These are phyloP conservation scores for Todiramphus chloris DNA, from an alignment of 2,113 vertebrate genomes.

Conservation along the genomic window DNA sequence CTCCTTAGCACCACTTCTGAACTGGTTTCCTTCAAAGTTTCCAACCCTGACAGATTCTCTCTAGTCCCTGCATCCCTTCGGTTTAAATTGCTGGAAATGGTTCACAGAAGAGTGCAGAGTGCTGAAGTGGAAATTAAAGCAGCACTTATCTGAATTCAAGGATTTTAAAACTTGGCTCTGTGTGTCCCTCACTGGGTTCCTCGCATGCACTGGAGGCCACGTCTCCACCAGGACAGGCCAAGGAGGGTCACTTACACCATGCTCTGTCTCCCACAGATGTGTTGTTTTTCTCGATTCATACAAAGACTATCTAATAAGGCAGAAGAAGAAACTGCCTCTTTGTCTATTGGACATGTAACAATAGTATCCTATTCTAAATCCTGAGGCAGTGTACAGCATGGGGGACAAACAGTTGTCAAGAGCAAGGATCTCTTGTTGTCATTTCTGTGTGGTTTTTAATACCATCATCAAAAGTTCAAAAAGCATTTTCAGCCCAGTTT, in stretches of 20 bases:
- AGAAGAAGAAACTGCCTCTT: conserved; percentile 14
- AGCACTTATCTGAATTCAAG: not conserved
- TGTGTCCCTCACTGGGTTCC: not conserved
- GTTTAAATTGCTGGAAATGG: not conserved
- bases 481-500: not conserved
- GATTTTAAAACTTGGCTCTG: not conserved
- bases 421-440: not conserved
- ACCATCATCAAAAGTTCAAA: not conserved
- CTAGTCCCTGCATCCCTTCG: not conserved
- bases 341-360: conserved; percentile 32
- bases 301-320: not conserved
- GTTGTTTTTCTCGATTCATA: not conserved
- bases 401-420: not conserved
- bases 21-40: not conserved
- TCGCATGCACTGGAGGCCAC: not conserved
- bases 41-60: not conserved
- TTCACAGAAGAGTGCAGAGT: not conserved
- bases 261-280: not conserved
- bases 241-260: rapidly evolving
- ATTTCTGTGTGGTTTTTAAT: not conserved
- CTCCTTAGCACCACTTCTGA: not conserved
- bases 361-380: not conserved
- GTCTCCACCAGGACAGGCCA: not conserved
- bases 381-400: not conserved
- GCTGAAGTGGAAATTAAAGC: not conserved